phyloP scores from a whole-genome alignment of 2,113 vertebrate genomes.

The Mesocricetus auratus region DNA sequence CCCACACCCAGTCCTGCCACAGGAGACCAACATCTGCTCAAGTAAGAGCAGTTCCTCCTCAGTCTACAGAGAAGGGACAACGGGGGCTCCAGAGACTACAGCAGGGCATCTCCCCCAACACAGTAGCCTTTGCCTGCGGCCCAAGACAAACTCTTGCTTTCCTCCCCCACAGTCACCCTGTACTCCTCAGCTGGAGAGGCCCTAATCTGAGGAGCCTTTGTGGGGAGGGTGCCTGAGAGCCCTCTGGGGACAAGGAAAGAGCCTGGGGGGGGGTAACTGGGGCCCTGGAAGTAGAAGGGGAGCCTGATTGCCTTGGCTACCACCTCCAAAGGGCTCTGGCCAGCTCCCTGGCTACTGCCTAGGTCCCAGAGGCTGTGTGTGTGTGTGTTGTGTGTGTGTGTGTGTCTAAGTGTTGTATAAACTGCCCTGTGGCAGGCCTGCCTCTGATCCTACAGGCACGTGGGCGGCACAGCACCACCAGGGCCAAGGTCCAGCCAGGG shows the following conservation, averaged over 20 bases:
- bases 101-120: accelerated
- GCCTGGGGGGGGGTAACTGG: neutral
- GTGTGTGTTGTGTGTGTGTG: neutral
- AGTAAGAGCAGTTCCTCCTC: neutral
- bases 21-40: neutral
- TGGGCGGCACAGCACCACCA: accelerated
- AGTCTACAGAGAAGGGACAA: neutral
- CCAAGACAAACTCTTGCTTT: neutral
- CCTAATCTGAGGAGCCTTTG: neutral
- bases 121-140: neutral
- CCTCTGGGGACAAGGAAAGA: neutral
- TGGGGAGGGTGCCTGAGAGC: neutral
- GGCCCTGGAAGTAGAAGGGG: neutral
- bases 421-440: accelerated
- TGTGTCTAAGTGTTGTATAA: too few species aligned
- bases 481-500: neutral
- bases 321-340: neutral
- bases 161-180: neutral
- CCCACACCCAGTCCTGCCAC: neutral
- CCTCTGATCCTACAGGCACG: neutral
- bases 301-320: neutral
- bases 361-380: neutral
- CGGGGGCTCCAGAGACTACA: accelerated
- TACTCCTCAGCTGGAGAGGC: neutral
- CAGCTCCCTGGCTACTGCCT: neutral